Base-by-base conservation (phyloP, 2,113 vertebrate species). In the Hemiscyllium ocellatum region DNA sequence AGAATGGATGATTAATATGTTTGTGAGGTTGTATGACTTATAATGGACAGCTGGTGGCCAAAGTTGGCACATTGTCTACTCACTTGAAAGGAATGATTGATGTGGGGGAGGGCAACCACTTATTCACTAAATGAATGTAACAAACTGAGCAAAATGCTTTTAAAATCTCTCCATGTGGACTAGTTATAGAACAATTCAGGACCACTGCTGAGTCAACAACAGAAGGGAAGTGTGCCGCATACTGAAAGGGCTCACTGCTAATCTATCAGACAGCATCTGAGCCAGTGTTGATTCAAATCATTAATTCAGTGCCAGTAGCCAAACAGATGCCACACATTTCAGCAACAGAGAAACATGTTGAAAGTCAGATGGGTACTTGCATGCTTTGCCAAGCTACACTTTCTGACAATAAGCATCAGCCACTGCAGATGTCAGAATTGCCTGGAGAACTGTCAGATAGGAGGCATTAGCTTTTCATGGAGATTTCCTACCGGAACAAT, bases 261-360 rank as follows among this genome's bases (percentile, higher is more conserved):
- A 95, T 70, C 68, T 70, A 95, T 52, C 68, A 95, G 94, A 95
- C 94, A 29, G 68, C 94, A 95, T 95, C 94, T 95, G 94, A 95
- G 66, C 69, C 47, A 72, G 66, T 50, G 69, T 42, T 95, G 94
- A 95, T 72, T 69, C 69, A 95, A 95, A 15, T 95, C 94, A 95
- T 72, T 72, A 95, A 47, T 50, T 95, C 94, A 95, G 22, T 52
- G 69, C 94, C 68, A 52, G 12, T 6, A 95, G 94, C 42, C 66
- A 95, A 95, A 52, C 94, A 95, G 68, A 95, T 95, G 94, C 66
- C 93, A 68, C 90, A 94, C 61, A 94, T 94, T 68, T 94, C 65
- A 68, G 65, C 47, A 94, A 33, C 69, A 72, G 42, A 94, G 65
- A 72, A 72, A 95, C 52, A 24, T 95, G 47, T 95, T 95, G 26